Percentiles rank a stretch among this genome's conserved stretches.
Evolutionary conservation across 2,113 vertebrate genomes (phyloP).

Genomic region (Clinocottus analis): DNA sequence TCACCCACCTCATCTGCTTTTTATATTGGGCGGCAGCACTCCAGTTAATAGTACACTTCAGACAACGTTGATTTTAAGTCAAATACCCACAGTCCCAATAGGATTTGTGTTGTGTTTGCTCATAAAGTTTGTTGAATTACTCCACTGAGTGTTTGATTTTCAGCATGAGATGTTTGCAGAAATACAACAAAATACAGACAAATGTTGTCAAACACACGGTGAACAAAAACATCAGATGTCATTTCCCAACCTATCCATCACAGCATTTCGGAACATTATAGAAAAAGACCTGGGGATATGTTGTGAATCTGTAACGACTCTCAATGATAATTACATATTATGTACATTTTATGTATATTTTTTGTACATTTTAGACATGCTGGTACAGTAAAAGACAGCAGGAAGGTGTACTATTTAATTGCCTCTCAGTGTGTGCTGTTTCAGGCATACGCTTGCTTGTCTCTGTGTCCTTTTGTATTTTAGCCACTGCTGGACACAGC

Average conservation of each 20-base stretch:
- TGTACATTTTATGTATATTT: no score
- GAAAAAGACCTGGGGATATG: no score
- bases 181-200: no score
- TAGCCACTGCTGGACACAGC: constrained; percentile 42
- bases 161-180: no score
- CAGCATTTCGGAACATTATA: neutral
- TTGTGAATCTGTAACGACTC: neutral
- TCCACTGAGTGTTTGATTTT: no score
- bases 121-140: neutral
- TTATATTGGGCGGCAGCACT: neutral
- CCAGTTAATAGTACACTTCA: neutral
- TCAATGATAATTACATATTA: no score
- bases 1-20: neutral
- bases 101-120: neutral
- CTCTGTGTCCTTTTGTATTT: no score
- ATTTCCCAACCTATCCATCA: neutral
- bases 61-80: neutral
- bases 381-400: no score
- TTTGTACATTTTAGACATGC: no score
- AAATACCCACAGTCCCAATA: neutral
- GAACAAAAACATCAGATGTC: neutral
- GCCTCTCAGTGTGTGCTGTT: neutral
- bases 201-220: neutral
- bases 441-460: constrained; percentile 17
- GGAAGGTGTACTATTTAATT: no score